A percentile compares a stretch with the other conserved stretches of the same genome.
Conservation (phyloP, 2,797 vertebrate species). For the Serranus cabrilla region DNA sequence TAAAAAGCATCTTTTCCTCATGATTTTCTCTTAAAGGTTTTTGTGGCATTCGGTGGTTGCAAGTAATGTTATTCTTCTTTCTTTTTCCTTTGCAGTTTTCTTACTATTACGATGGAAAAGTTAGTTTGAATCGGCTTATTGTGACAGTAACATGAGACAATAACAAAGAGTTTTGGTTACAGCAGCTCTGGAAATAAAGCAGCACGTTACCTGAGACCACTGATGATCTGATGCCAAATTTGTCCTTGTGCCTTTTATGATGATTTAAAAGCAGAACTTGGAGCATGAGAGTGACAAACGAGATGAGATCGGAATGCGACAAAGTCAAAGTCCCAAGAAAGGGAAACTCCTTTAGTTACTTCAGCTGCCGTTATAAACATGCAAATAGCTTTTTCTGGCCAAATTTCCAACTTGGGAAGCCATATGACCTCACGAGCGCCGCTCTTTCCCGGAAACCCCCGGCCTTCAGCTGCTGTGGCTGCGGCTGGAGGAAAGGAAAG, state of each 20-base stretch:
- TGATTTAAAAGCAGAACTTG: neutral
- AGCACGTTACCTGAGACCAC: neutral
- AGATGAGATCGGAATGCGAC: neutral
- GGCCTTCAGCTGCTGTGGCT: neutral
- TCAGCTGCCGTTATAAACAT: neutral
- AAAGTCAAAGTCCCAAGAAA: neutral
- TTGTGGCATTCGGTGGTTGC: too few species aligned
- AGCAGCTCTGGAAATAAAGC: neutral
- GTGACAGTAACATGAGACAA: neutral
- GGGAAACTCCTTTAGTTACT: neutral
- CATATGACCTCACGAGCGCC: too few species aligned
- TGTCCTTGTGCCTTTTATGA: neutral
- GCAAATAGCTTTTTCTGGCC: too few species aligned
- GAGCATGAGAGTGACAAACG: neutral
- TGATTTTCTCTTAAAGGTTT: too few species aligned
- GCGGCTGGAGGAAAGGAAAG: neutral
- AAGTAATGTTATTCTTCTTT: too few species aligned
- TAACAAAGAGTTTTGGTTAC: neutral
- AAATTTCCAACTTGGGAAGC: too few species aligned
- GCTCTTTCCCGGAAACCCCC: neutral
- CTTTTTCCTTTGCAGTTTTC: too few species aligned
- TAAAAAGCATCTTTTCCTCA: too few species aligned
- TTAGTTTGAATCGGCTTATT: neutral
- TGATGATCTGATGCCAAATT: neutral
- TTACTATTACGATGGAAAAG: too few species aligned